Evolutionary conservation across 2,113 vertebrate species (phyloP), one percentile per base, ranked within the genome.

Genomic region (Enhydra lutris): DNA sequence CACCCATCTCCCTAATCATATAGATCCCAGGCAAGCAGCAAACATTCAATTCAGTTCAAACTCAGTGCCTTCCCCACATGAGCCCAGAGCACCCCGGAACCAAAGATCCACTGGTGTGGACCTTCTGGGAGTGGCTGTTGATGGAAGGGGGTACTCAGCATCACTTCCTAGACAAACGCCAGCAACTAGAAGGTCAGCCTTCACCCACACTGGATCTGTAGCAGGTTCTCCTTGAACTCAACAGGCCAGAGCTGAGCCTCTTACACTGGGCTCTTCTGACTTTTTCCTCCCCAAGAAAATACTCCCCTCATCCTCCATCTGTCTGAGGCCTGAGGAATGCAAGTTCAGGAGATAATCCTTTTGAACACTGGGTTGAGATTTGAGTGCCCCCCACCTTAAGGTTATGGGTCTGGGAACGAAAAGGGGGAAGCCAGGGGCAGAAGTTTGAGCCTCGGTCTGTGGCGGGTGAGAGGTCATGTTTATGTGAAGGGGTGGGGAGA

Each of bases 401-500:
- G n/a, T 34, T 14, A 39, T 3, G 0, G 14, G 4, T 52, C 8
- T 3, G 34, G 55, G 12, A 79, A n/a, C 61, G 42, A 23, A 34
- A 80, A 7, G 13, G 15, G 24, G 8, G 29, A 86, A 21, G 63
- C 14, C 7, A 55, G n/a, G 0, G 26, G 26, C 63, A 85, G 45
- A 12, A 26, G 15, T 9, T 42, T 7, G n/a, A 42, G 34, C 3
- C 31, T n/a, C 1, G 2, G 71, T 17, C 4, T 1, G 0, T 9
- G 31, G 0, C 0, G 6, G 59, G 24, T 55, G 12, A 36, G 31
- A 39, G n/a, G 18, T 18, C 39, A 29, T 0, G 21, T 34, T 45
- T 29, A 10, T 0, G 23, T 20, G 23, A 39, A 13, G 55, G 3
- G 0, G 17, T 0, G 2, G 69, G n/a, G 21, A 42, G 15, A 4